A percentile compares a stretch with the other conserved stretches of the same genome.
These are phyloP conservation scores for Mormyrops boulengeri DNA, from an alignment of 2,797 vertebrate genomes.

Conservation along the genomic window DNA sequence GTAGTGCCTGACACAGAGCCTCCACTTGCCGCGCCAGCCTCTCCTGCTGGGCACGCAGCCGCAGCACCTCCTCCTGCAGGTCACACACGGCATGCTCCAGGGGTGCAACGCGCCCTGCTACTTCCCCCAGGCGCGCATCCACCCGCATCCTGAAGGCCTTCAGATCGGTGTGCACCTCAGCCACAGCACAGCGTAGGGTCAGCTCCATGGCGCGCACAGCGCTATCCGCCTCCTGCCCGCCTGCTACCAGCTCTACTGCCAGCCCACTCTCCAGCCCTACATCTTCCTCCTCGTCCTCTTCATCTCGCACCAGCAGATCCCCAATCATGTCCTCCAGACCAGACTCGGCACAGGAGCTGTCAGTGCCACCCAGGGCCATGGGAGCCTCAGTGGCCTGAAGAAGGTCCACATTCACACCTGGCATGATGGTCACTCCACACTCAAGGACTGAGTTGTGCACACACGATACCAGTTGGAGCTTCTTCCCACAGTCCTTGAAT, in stretches of 20 bases:
- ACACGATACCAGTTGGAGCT: not conserved
- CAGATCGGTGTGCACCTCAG: slow-evolving; percentile 70
- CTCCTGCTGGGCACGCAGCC: slow-evolving; percentile 68
- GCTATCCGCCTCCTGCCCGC: slow-evolving; percentile 18
- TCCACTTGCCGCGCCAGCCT: slow-evolving; percentile 61
- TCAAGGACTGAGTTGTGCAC: not conserved
- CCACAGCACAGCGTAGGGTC: slow-evolving; percentile 51
- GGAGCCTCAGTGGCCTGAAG: slow-evolving; percentile 38
- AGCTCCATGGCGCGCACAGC: slow-evolving; percentile 46
- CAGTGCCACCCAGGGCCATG: slow-evolving; percentile 35
- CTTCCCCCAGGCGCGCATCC: slow-evolving; percentile 60
- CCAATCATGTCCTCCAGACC: slow-evolving; percentile 49
- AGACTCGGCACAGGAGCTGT: slow-evolving; percentile 44
- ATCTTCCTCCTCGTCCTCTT: slow-evolving; percentile 35
- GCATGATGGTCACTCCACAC: slow-evolving; percentile 44
- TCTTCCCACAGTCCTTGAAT: not conserved
- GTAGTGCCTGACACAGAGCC: slow-evolving; percentile 55
- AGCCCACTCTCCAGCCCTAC: slow-evolving; percentile 39
- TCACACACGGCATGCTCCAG: slow-evolving; percentile 51
- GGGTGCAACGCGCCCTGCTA: slow-evolving; percentile 46
- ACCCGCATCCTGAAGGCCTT: slow-evolving; percentile 60
- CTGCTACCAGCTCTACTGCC: slow-evolving; percentile 37
- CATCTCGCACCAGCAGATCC: slow-evolving; percentile 52
- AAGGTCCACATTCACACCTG: slow-evolving; percentile 59
- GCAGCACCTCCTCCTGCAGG: slow-evolving; percentile 70